These are phyloP conservation scores for Quadroppia sp. DNA, from an alignment of 2,888 invertebrate species.

Conservation along the genomic window DNA sequence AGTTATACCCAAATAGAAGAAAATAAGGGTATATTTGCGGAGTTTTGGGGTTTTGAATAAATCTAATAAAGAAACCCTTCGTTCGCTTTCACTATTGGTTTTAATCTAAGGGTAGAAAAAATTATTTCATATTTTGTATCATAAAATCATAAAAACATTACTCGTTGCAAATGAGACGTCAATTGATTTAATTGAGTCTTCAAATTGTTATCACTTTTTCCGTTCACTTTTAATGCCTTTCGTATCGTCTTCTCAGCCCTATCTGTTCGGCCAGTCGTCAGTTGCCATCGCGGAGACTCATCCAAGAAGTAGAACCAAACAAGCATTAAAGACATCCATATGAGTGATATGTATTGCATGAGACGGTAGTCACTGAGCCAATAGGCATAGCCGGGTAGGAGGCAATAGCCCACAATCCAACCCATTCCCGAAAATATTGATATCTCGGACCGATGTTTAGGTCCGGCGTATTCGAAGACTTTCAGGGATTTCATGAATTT, in stretches of 20 bases:
- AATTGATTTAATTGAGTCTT: conserved; percentile 9
- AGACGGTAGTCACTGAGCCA: conserved; percentile 14
- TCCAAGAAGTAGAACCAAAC: conserved; percentile 34
- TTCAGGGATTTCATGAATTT: neutral
- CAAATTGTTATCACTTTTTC: conserved; percentile 7
- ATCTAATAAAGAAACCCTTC: neutral
- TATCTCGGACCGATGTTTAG: conserved; percentile 24
- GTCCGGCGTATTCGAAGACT: conserved; percentile 4
- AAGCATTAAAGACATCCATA: neutral
- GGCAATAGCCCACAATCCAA: conserved; percentile 36
- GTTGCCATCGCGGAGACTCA: conserved; percentile 40
- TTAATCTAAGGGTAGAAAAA: neutral
- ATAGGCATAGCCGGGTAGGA: conserved; percentile 35
- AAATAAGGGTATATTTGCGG: conserved; percentile 37
- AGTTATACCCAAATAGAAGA: conserved; percentile 60
- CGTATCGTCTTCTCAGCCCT: neutral
- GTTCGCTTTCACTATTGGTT: neutral
- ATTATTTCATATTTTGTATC: neutral
- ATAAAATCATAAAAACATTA: neutral
- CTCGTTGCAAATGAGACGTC: neutral
- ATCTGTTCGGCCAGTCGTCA: conserved; percentile 17
- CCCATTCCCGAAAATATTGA: neutral
- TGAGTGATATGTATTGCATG: neutral
- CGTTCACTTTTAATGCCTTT: conserved; percentile 23
- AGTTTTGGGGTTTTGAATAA: conserved; percentile 33